A percentile compares a stretch with the other conserved stretches of the same genome.
phyloP scores from a whole-genome alignment of 1,140 invertebrate genomes.

The Diorhabda elongata region DNA sequence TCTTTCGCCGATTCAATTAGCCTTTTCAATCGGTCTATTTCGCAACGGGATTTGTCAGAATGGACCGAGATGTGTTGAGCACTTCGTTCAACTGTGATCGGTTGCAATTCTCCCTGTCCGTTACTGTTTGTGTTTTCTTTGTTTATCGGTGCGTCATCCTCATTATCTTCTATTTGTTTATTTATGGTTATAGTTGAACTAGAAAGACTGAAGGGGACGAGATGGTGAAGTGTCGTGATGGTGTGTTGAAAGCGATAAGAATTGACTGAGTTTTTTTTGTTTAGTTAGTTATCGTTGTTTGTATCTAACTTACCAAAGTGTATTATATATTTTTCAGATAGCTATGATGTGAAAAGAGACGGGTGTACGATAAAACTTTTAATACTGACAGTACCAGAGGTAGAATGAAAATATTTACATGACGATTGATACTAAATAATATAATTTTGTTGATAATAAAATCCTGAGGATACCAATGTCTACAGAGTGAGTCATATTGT shows the following conservation, averaged over 20 bases:
- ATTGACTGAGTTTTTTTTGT: not conserved
- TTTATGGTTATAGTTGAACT: not conserved
- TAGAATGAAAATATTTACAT: too few species aligned
- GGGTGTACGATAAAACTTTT: too few species aligned
- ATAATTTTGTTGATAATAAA: too few species aligned
- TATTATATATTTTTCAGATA: too few species aligned
- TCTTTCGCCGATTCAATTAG: too few species aligned
- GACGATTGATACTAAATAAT: too few species aligned
- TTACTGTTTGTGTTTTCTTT: constrained; percentile 1
- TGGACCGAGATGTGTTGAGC: not conserved
- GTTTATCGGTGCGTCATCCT: not conserved
- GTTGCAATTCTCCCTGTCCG: not conserved
- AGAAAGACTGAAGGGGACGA: not conserved
- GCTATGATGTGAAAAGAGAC: too few species aligned
- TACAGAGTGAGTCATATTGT: too few species aligned
- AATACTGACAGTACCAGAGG: too few species aligned
- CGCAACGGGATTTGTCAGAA: not conserved
- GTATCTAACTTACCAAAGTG: not conserved
- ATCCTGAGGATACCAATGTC: too few species aligned
- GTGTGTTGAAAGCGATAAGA: not conserved
- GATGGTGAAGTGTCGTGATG: not conserved
- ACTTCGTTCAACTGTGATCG: not conserved
- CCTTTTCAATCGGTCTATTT: not conserved
- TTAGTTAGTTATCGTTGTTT: not conserved
- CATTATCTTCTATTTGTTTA: not conserved